Evolutionary conservation across 1,140 invertebrate species (phyloP).

Genomic region (Drosophila biarmipes): DNA sequence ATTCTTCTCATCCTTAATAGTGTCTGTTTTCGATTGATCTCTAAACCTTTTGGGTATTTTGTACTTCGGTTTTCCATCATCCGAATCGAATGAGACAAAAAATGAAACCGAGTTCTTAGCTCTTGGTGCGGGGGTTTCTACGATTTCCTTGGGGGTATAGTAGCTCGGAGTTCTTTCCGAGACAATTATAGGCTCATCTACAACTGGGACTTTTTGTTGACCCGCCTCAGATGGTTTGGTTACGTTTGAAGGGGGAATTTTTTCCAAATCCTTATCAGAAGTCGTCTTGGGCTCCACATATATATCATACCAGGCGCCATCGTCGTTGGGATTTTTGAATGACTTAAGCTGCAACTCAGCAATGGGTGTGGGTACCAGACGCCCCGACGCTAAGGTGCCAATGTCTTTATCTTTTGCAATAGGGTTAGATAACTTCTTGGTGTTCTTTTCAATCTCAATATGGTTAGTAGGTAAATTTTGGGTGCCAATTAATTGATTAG

Average conservation of each 20-base stretch:
- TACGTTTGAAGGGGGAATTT: background rate
- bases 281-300: constrained; percentile 18
- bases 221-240: background rate
- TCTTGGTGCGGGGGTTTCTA: constrained; percentile 12
- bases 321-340: constrained; percentile 44
- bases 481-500: constrained; percentile 69
- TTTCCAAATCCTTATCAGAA: background rate
- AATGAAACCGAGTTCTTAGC: constrained; percentile 53
- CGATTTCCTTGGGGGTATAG: constrained; percentile 22
- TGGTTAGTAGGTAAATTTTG: constrained; percentile 53
- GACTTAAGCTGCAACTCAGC: constrained; percentile 71
- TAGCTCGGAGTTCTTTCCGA: constrained; percentile 49
- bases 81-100: constrained; percentile 63
- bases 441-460: constrained; percentile 54
- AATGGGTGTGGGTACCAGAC: constrained; percentile 56
- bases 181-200: background rate
- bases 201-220: background rate
- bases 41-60: constrained; percentile 57
- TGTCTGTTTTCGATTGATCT: background rate
- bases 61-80: constrained; percentile 50
- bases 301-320: constrained; percentile 59
- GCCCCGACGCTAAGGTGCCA: constrained; percentile 39
- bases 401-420: constrained; percentile 52
- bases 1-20: background rate
- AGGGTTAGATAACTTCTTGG: constrained; percentile 39